These are phyloP conservation scores for Chelonia mydas DNA, from an alignment of 2,797 vertebrate genomes.

Conservation along the genomic window DNA sequence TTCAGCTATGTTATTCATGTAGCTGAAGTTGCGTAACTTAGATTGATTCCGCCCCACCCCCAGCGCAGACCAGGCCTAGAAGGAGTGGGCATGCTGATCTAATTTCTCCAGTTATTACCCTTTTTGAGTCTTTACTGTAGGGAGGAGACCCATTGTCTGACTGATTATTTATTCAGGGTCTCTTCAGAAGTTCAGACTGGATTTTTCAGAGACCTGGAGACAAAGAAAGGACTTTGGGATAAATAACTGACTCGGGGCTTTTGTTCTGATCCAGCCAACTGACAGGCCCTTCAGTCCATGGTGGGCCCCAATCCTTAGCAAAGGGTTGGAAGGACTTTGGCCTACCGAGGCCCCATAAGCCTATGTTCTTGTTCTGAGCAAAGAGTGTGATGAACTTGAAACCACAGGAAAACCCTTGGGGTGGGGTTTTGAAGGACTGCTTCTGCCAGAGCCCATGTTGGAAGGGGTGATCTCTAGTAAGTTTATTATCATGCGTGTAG, in stretches of 20 bases:
- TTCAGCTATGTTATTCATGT: no score
- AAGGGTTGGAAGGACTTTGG: background rate
- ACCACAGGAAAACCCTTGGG: background rate
- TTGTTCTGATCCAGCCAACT: background rate
- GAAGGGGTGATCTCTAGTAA: no score
- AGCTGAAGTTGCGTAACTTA: no score
- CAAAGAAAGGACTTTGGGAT: background rate
- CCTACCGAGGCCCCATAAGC: background rate
- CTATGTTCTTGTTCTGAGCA: background rate
- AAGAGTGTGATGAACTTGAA: background rate
- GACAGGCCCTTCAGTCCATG: background rate
- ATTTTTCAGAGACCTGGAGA: background rate
- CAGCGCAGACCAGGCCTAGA: no score
- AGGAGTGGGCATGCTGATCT: background rate
- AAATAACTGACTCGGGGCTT: background rate
- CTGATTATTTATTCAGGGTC: background rate
- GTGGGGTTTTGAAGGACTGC: background rate
- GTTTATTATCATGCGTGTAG: background rate
- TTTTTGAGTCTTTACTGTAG: background rate
- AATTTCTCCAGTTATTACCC: background rate
- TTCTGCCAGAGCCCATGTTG: background rate
- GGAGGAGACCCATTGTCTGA: background rate
- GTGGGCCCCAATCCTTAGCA: background rate
- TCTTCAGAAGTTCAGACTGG: background rate
- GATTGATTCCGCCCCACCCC: no score